Percentiles rank a stretch among this genome's conserved stretches.
Evolutionary conservation across 2,113 vertebrate species (phyloP).

Genomic region (Rhynchomys soricoides): DNA sequence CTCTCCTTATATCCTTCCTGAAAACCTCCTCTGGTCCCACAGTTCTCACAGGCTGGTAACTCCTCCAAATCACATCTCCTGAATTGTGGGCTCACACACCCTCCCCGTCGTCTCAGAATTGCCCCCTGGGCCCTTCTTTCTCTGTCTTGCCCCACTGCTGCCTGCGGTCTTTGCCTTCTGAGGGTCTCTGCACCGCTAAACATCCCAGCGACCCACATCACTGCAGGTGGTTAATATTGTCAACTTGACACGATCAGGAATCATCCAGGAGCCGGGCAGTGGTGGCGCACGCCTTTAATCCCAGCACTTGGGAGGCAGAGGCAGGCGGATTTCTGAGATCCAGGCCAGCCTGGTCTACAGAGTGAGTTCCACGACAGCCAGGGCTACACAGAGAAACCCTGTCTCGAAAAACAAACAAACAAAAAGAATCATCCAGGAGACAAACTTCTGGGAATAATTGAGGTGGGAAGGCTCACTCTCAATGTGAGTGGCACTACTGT

Average conservation of each 20-base stretch:
- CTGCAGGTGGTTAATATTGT: not conserved
- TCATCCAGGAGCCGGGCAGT: not conserved
- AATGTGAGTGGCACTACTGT: not conserved
- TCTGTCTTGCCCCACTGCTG: not conserved
- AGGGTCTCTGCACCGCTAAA: not conserved
- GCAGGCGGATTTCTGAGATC: too few species aligned
- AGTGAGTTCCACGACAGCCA: too few species aligned
- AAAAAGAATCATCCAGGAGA: not conserved
- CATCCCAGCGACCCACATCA: not conserved
- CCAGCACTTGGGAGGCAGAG: too few species aligned
- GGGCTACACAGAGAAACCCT: too few species aligned
- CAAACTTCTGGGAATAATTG: not conserved
- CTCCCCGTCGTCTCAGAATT: not conserved
- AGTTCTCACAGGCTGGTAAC: accelerated
- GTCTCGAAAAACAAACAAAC: too few species aligned
- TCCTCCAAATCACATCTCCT: not conserved
- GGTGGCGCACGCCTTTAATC: too few species aligned
- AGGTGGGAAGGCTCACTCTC: not conserved
- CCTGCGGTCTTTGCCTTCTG: too few species aligned
- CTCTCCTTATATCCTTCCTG: not conserved
- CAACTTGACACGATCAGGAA: not conserved
- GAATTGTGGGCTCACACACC: not conserved
- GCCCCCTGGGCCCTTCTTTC: not conserved
- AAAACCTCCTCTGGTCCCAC: not conserved
- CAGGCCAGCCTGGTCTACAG: too few species aligned